Conservation (phyloP, 2,113 vertebrate genomes). For the Merops nubicus region DNA sequence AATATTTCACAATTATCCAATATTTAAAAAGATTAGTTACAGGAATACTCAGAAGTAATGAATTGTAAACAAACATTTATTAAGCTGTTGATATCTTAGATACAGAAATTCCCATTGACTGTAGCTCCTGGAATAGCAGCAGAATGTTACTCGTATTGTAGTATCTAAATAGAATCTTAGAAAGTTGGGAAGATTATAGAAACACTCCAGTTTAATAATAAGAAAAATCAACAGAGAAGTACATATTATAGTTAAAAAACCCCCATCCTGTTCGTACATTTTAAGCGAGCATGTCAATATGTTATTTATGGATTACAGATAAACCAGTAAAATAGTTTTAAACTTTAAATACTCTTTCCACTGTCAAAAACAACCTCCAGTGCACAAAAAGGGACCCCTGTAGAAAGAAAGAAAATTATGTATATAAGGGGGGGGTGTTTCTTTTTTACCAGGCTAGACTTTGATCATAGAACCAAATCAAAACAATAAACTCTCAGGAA, state of each 20-base stretch:
- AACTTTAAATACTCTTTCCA: not conserved
- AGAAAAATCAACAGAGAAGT: not conserved
- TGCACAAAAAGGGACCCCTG: not conserved
- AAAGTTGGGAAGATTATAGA: not conserved
- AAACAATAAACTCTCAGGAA: not conserved
- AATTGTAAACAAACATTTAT: not conserved
- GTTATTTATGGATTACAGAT: not conserved
- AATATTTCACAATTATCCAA: not conserved
- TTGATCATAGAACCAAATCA: not conserved
- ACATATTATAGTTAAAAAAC: not conserved
- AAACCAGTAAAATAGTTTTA: not conserved
- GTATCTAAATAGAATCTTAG: conserved; percentile 23
- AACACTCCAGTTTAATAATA: not conserved
- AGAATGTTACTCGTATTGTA: not conserved
- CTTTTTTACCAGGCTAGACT: not conserved
- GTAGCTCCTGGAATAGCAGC: not conserved
- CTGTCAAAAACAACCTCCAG: not conserved
- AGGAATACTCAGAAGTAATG: not conserved
- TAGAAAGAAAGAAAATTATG: not conserved
- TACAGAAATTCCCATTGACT: not conserved
- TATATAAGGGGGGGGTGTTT: not conserved
- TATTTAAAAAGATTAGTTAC: not conserved
- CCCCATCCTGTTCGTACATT: not conserved
- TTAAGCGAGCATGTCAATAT: not conserved
- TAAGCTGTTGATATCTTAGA: not conserved